Evolutionary conservation across 2,113 vertebrate species (phyloP), one percentile per base, ranked within the genome.

Genomic region (Zapus hudsonius): DNA sequence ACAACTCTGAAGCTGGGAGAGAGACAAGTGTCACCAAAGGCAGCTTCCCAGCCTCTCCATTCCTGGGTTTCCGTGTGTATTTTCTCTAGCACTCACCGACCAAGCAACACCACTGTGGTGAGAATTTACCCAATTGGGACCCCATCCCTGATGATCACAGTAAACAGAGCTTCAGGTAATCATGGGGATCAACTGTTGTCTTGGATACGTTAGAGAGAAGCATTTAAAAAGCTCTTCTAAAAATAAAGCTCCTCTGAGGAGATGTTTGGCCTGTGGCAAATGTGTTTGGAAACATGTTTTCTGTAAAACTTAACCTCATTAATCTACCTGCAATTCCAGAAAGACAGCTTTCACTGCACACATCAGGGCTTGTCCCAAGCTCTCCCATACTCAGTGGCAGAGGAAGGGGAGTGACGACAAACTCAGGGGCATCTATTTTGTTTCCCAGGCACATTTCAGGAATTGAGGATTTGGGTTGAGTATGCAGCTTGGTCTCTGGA

Each of bases 251-350:
- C 83, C 70, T 91, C 87, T 0, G 44, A 93, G 86, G 84, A 90
- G 91, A 90, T 95, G 94, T 97, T 96, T 96, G 90, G 96, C 95
- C 95, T 89, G 79, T 97, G 96, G 96, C 92, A 80, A 90, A 95
- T 94, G 81, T 94, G 91, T 96, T 95, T 96, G 94, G 93, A 96
- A 95, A 96, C 89, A 85, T 61, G 82, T 94, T 96, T 96, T 97
- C 84, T 95, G 75, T 97, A 96, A 96, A 97, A 96, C 87, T 96
- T 89, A 94, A 69, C 84, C 92, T 91, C 91, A 95, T 96, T 90
- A 94, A 94, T 97, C 95, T 95, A 88, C 95, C 86, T 97, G 96
- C 75, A 95, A 94, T 96, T 94, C 95, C 95, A 96, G 97, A 97
- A 97, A 95, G 92, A 82, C 94, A 55, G 64, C 96, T 96, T 97